phyloP scores from a whole-genome alignment of 1,140 invertebrate genomes.

The Lordiphosa mommai region DNA sequence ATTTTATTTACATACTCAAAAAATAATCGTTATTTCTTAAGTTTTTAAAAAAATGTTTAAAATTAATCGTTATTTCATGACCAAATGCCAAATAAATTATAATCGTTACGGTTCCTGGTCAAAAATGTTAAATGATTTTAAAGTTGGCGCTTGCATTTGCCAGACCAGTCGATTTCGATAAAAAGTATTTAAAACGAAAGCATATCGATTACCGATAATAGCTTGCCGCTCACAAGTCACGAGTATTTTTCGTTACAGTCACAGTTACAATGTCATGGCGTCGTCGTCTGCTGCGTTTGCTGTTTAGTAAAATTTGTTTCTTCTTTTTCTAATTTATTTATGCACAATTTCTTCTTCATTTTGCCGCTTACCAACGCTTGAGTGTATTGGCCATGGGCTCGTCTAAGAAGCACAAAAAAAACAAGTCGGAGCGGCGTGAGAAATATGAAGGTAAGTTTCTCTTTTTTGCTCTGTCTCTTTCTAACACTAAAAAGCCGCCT shows the following conservation, averaged over 20 bases:
- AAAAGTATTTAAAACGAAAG: too few relatives aligned
- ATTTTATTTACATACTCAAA: slow-evolving; percentile 30
- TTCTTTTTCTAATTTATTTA: slow-evolving; percentile 55
- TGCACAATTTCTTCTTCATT: slow-evolving; percentile 15
- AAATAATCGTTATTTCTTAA: too few relatives aligned
- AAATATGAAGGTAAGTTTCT: slow-evolving; percentile 82
- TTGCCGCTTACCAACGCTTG: not conserved
- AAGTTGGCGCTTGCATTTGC: too few relatives aligned
- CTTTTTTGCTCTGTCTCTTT: not conserved
- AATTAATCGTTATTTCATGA: too few relatives aligned
- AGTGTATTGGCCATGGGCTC: slow-evolving; percentile 58
- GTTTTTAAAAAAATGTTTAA: too few relatives aligned
- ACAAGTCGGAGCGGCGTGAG: slow-evolving; percentile 85
- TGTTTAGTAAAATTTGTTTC: slow-evolving; percentile 35
- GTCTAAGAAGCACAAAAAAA: slow-evolving; percentile 88
- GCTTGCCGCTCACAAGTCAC: too few relatives aligned
- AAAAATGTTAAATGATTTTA: too few relatives aligned
- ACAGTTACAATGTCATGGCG: slow-evolving; percentile 18
- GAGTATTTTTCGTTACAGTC: not conserved
- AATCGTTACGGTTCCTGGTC: too few relatives aligned
- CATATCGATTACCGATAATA: too few relatives aligned
- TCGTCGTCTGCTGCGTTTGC: slow-evolving; percentile 16
- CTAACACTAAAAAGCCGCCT: slow-evolving; percentile 2
- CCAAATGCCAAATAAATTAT: too few relatives aligned
- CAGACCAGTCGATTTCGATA: too few relatives aligned